Evolutionary conservation across 2,113 vertebrate genomes (phyloP).

Genomic region (Smithornis capensis): DNA sequence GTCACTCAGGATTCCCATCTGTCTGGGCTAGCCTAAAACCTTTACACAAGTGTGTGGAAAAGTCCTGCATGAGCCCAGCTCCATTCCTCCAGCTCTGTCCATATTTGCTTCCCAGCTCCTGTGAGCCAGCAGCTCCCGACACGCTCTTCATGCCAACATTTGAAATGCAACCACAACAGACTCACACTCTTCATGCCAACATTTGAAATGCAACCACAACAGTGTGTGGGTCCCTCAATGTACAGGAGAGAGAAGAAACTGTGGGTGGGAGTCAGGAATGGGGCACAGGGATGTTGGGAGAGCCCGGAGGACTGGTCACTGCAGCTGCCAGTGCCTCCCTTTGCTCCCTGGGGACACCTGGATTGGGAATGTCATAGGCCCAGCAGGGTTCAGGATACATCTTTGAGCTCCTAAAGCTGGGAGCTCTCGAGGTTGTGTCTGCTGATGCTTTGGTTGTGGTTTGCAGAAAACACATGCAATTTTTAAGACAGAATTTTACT

Average conservation of each 20-base stretch:
- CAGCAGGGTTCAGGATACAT: neutral
- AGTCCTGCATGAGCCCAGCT: neutral
- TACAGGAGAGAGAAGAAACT: neutral
- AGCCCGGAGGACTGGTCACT: neutral
- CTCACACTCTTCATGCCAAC: neutral
- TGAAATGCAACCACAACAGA: neutral
- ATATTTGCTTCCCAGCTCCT: neutral
- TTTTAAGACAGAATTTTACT: neutral
- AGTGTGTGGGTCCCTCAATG: accelerated
- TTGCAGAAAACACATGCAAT: accelerated
- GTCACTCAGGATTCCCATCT: neutral
- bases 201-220: neutral
- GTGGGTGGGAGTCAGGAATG: neutral
- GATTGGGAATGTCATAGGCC: too few species aligned
- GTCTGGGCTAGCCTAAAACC: neutral
- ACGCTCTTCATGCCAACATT: neutral
- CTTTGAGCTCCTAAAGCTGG: neutral
- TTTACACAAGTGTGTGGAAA: neutral
- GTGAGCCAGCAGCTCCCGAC: neutral
- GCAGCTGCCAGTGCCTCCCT: neutral
- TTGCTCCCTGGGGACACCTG: neutral
- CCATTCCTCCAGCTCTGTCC: neutral
- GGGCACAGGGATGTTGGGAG: neutral
- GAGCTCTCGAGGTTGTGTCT: accelerated
- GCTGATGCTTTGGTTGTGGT: neutral